Percentiles rank a stretch among this genome's conserved stretches.
Evolutionary conservation across 2,888 invertebrate species (phyloP).

Genomic region (Emmelina monodactyla): DNA sequence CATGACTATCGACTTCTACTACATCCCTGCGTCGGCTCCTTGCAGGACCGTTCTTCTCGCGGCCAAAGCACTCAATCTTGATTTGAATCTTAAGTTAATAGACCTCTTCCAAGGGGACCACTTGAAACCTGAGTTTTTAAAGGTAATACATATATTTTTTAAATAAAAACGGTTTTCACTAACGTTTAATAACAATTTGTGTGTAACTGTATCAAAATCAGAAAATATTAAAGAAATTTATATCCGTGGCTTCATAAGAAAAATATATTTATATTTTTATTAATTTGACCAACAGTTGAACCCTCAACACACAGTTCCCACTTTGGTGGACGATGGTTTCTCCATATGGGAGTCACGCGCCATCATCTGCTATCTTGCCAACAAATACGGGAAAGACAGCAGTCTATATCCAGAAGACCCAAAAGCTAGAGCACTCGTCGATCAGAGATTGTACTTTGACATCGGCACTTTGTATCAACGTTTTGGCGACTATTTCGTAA

Average conservation of each 20-base stretch:
- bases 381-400: slow-evolving; percentile 77
- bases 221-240: too few relatives aligned
- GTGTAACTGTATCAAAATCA: too few relatives aligned
- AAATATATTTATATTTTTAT: neutral
- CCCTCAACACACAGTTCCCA: slow-evolving; percentile 84
- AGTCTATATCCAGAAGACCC: slow-evolving; percentile 76
- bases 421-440: slow-evolving; percentile 74
- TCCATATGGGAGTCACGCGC: slow-evolving; percentile 84
- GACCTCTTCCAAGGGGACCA: slow-evolving; percentile 70
- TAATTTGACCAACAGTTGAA: slow-evolving; percentile 63
- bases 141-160: slow-evolving; percentile 45
- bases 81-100: slow-evolving; percentile 69
- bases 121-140: slow-evolving; percentile 70
- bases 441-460: slow-evolving; percentile 75
- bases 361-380: slow-evolving; percentile 78
- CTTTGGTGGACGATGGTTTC: slow-evolving; percentile 81
- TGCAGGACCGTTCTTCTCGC: slow-evolving; percentile 70
- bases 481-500: slow-evolving; percentile 67
- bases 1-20: slow-evolving; percentile 70
- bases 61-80: slow-evolving; percentile 70
- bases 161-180: neutral
- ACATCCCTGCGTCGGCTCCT: slow-evolving; percentile 70
- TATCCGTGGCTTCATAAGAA: neutral
- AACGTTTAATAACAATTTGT: too few relatives aligned
- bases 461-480: slow-evolving; percentile 66